Percentiles rank a stretch among this genome's conserved stretches.
These are phyloP conservation scores for Oriolus oriolus DNA, from an alignment of 2,113 vertebrate species.

Conservation along the genomic window DNA sequence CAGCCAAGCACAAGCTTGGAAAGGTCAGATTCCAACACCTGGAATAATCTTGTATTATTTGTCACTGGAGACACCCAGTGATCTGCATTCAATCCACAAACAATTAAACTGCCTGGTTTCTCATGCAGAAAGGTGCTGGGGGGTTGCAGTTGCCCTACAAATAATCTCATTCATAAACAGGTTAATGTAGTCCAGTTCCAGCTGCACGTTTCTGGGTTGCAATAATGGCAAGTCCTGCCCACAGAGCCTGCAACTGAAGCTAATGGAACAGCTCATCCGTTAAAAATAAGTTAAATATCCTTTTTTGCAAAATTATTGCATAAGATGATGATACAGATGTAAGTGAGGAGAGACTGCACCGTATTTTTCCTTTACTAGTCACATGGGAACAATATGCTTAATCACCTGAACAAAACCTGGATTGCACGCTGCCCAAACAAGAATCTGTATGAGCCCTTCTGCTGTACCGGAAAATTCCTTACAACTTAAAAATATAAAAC, in stretches of 20 bases:
- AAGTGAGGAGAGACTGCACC: background rate
- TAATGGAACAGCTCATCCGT: background rate
- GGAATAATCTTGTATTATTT: background rate
- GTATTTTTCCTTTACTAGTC: background rate
- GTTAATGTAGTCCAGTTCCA: background rate
- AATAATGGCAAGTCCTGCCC: background rate
- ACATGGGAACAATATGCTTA: background rate
- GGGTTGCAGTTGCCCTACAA: background rate
- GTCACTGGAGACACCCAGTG: background rate
- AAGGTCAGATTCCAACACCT: background rate
- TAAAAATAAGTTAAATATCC: background rate
- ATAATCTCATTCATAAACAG: background rate
- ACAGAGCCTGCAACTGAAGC: background rate
- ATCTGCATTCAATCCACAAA: background rate
- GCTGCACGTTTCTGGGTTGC: background rate
- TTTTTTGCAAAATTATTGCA: background rate
- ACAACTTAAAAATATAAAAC: background rate
- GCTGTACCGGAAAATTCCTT: background rate
- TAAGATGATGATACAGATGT: background rate
- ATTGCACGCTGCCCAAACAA: background rate
- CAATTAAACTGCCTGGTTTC: background rate
- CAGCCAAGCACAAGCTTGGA: rapidly evolving
- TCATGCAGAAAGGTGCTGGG: background rate
- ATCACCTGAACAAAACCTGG: background rate
- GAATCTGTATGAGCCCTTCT: background rate